Evolutionary conservation across 2,888 invertebrate genomes (phyloP).

Genomic region (Tiphia femorata): DNA sequence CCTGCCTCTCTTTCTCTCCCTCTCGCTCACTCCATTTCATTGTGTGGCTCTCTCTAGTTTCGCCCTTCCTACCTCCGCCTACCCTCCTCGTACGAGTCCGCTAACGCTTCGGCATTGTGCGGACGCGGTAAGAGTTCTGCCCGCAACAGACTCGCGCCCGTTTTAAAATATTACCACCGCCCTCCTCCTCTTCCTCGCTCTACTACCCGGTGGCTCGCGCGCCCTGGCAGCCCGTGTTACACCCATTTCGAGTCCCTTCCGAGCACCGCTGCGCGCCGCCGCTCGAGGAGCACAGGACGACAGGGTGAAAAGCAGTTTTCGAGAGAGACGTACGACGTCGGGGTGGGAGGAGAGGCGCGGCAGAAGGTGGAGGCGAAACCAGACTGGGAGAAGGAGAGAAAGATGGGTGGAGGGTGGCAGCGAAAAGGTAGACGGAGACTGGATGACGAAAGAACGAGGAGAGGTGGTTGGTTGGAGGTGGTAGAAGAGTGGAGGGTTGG

Average conservation of each 20-base stretch:
- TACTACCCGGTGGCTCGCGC: background rate
- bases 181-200: slow-evolving; percentile 20
- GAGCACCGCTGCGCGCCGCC: slow-evolving; percentile 12
- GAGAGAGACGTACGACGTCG: background rate
- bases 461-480: background rate
- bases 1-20: slow-evolving; percentile 18
- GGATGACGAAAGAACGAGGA: background rate
- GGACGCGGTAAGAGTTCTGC: slow-evolving; percentile 41
- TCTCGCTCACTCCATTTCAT: slow-evolving; percentile 7
- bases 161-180: slow-evolving; percentile 48
- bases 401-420: background rate
- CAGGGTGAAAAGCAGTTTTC: background rate
- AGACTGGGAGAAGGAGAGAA: background rate
- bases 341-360: background rate
- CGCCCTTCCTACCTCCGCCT: slow-evolving; percentile 31
- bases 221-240: slow-evolving; percentile 40
- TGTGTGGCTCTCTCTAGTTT: too few relatives aligned
- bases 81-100: slow-evolving; percentile 22
- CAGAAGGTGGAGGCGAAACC: background rate
- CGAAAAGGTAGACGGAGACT: background rate
- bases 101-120: slow-evolving; percentile 38
- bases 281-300: background rate
- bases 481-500: background rate
- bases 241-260: slow-evolving; percentile 39
- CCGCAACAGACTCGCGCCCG: slow-evolving; percentile 45